These are phyloP conservation scores for Diprion similis DNA, from an alignment of 1,140 invertebrate species.

Conservation along the genomic window DNA sequence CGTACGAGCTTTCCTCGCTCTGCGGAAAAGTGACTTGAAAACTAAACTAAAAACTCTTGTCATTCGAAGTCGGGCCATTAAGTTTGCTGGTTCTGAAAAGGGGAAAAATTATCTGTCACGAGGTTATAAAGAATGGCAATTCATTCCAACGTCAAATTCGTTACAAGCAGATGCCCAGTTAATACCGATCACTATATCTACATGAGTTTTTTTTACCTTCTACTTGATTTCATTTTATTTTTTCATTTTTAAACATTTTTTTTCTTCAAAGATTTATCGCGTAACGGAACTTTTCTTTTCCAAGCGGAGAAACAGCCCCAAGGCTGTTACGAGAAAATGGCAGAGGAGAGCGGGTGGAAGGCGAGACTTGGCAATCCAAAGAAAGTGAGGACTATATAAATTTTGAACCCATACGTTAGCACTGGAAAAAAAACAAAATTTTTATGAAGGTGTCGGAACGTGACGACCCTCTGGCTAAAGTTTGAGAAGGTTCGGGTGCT, in stretches of 20 bases:
- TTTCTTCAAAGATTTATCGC: not conserved
- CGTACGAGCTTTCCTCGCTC: no score
- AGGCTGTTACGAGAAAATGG: not conserved
- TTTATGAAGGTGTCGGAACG: conserved; percentile 3
- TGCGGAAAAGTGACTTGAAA: no score
- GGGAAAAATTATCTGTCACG: not conserved
- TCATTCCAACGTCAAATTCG: not conserved
- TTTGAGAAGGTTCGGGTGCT: not conserved
- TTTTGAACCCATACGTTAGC: not conserved
- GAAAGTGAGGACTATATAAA: not conserved
- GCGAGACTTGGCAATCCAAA: not conserved
- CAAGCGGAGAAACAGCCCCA: not conserved
- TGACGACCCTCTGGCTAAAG: conserved; percentile 5
- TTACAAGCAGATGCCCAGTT: not conserved
- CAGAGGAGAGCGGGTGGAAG: no score
- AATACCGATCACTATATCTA: not conserved
- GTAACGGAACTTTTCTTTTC: not conserved
- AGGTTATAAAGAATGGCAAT: not conserved
- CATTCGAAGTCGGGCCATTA: no score
- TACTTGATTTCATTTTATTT: no score
- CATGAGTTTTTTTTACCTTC: no score
- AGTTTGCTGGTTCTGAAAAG: no score
- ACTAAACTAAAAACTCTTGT: no score
- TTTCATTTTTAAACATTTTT: not conserved
- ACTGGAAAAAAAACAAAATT: not conserved